A percentile compares a stretch with the other conserved stretches of the same genome.
These are phyloP conservation scores for Dasypogon diadema DNA, from an alignment of 2,888 invertebrate genomes.

Conservation along the genomic window DNA sequence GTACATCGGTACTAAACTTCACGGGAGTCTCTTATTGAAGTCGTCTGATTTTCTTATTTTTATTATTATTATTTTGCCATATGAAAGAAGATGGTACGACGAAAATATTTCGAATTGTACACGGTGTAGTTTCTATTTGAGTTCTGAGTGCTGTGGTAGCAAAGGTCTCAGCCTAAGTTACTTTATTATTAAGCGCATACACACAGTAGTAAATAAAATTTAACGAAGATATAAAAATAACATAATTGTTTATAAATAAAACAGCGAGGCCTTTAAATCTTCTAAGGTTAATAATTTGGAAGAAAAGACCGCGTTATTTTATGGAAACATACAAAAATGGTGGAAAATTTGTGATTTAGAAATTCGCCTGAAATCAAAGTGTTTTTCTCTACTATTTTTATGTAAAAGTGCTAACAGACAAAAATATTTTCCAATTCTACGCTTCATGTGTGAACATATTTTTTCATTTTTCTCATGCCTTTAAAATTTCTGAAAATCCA, in stretches of 20 bases:
- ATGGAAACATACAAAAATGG: not conserved
- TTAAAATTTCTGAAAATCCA: constrained; percentile 11
- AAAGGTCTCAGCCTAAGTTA: not conserved
- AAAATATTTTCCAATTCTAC: constrained; percentile 30
- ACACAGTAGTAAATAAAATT: not conserved
- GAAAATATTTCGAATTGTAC: constrained; percentile 28
- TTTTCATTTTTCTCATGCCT: constrained; percentile 10
- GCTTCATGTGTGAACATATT: constrained; percentile 11
- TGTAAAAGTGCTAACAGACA: constrained; percentile 12
- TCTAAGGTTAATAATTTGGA: constrained; percentile 31
- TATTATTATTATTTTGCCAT: constrained; percentile 39
- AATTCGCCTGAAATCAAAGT: not conserved
- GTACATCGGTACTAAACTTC: constrained; percentile 14
- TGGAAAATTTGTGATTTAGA: constrained; percentile 27
- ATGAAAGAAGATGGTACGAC: constrained; percentile 40
- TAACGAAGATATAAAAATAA: constrained; percentile 6
- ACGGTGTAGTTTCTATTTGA: constrained; percentile 53
- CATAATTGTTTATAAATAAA: constrained; percentile 26
- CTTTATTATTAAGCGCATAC: not conserved
- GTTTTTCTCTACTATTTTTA: not conserved
- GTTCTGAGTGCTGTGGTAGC: constrained; percentile 48
- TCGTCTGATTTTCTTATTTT: constrained; percentile 23
- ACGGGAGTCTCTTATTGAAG: constrained; percentile 13
- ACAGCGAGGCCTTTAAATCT: not conserved
- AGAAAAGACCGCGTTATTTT: constrained; percentile 1